Evolutionary conservation across 2,888 invertebrate genomes (phyloP).

Genomic region (Baccha elongata): DNA sequence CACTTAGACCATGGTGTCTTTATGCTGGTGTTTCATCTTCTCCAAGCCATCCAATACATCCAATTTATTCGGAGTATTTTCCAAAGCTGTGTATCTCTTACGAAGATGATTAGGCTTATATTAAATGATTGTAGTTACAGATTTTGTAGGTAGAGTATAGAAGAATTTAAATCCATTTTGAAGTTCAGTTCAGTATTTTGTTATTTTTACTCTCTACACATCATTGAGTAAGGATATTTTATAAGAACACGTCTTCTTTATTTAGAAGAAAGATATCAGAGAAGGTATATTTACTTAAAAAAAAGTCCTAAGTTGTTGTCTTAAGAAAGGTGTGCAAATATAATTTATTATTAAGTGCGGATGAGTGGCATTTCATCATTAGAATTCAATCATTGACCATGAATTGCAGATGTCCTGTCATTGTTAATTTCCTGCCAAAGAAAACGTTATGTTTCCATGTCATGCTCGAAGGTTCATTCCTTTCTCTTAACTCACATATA

Average conservation of each 20-base stretch:
- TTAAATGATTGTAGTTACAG: conserved; percentile 27
- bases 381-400: conserved; percentile 66
- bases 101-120: conserved; percentile 38
- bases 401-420: conserved; percentile 65
- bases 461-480: conserved; percentile 40
- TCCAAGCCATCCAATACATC: conserved; percentile 20
- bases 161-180: conserved; percentile 17
- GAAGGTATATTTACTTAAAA: conserved; percentile 8
- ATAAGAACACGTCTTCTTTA: conserved; percentile 11
- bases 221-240: neutral
- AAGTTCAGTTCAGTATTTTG: neutral
- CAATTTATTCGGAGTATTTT: conserved; percentile 29
- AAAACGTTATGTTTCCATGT: conserved; percentile 18
- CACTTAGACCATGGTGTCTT: neutral
- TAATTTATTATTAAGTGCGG: conserved; percentile 26
- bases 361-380: conserved; percentile 41
- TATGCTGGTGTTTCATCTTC: neutral
- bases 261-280: conserved; percentile 1
- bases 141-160: conserved; percentile 16
- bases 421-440: conserved; percentile 35
- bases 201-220: neutral
- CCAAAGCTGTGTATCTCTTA: neutral
- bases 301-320: conserved; percentile 10
- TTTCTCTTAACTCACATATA: neutral
- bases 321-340: neutral